Percentiles rank a stretch among this genome's conserved stretches.
phyloP scores from a whole-genome alignment of 2,797 vertebrate species.

The Pipistrellus pygmaeus region DNA sequence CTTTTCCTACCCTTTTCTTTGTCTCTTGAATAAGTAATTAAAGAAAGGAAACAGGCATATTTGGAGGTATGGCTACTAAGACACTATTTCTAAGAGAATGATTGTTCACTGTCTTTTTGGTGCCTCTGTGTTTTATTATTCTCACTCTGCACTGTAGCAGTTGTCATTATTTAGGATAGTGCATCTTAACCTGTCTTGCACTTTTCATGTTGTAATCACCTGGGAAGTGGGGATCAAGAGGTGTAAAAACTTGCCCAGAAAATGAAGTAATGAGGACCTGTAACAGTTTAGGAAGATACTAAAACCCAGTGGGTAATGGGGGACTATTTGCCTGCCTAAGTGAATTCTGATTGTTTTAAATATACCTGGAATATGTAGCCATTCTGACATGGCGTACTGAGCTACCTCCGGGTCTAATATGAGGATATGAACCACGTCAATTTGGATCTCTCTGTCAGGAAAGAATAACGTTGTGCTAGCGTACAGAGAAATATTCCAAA shows the following conservation, averaged over 20 bases:
- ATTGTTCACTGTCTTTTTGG: not conserved
- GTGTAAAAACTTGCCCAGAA: not conserved
- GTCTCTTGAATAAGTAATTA: not conserved
- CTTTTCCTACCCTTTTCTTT: not conserved
- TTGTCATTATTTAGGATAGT: not conserved
- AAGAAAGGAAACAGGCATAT: too few relatives aligned
- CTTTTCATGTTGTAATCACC: not conserved
- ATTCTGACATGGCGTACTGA: not conserved
- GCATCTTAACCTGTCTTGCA: not conserved
- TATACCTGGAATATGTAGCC: not conserved
- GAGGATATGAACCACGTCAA: not conserved
- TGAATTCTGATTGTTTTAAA: constrained; percentile 30
- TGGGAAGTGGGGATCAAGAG: not conserved
- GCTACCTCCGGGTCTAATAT: not conserved
- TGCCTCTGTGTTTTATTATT: not conserved
- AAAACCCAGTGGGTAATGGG: not conserved
- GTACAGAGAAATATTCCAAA: not conserved
- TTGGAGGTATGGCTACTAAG: not conserved
- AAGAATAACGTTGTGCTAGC: not conserved
- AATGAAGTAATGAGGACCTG: not conserved
- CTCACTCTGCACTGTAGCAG: not conserved
- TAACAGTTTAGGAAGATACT: not conserved
- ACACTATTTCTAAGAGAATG: not conserved
- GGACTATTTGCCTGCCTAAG: not conserved
- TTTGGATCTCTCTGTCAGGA: not conserved